These are phyloP conservation scores for Limosa lapponica DNA, from an alignment of 2,797 vertebrate species.

Conservation along the genomic window DNA sequence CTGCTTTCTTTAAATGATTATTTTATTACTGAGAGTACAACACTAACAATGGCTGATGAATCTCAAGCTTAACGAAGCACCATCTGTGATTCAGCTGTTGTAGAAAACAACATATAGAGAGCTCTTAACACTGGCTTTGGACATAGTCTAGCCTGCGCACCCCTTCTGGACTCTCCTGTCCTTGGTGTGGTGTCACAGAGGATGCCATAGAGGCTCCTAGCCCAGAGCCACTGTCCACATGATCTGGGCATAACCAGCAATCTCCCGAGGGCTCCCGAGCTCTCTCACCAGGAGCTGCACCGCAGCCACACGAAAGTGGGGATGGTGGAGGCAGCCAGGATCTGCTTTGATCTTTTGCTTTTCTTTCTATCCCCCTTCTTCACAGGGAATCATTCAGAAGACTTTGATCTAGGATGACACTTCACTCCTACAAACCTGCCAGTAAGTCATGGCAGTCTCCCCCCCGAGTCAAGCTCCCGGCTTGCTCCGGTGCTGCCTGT, in stretches of 20 bases:
- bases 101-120: not conserved
- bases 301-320: not conserved
- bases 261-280: not conserved
- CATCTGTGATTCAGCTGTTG: not conserved
- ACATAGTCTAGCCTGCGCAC: not conserved
- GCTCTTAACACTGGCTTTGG: not conserved
- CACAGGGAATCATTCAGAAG: not conserved
- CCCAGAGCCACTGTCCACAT: not conserved
- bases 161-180: not conserved
- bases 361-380: not conserved
- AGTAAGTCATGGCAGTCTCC: not conserved
- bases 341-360: not conserved
- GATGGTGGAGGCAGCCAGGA: not conserved
- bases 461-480: accelerated
- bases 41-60: not conserved
- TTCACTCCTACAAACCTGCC: not conserved
- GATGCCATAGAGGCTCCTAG: not conserved
- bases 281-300: not conserved
- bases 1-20: not conserved
- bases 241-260: not conserved
- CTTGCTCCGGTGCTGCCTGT: not conserved
- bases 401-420: not conserved
- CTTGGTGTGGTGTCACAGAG: accelerated
- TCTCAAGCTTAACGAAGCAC: not conserved
- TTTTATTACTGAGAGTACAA: not conserved